phyloP scores from a whole-genome alignment of 1,140 invertebrate genomes.

The Sitobion miscanthi region DNA sequence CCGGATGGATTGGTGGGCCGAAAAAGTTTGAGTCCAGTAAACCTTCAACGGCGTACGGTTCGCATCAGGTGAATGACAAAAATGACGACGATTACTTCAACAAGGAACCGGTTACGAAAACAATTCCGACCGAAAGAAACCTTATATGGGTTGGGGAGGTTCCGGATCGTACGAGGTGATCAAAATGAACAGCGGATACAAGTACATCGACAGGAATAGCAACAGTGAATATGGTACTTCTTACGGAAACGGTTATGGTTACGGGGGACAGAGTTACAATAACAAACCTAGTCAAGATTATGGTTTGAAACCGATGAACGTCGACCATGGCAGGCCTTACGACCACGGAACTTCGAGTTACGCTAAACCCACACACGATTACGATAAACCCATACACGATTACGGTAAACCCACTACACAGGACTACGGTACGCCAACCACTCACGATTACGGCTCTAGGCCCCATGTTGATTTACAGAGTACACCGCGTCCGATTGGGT shows the following conservation, averaged over 20 bases:
- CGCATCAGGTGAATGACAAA: neutral
- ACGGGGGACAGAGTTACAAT: conserved; percentile 37
- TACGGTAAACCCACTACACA: neutral
- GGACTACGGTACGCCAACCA: neutral
- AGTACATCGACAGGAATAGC: conserved; percentile 37
- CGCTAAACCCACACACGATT: neutral
- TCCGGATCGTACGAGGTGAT: conserved; percentile 51
- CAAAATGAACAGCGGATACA: conserved; percentile 41
- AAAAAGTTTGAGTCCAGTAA: conserved; percentile 23
- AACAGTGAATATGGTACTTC: conserved; percentile 4
- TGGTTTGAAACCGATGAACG: neutral
- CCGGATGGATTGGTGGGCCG: conserved; percentile 54
- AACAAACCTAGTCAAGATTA: conserved; percentile 29
- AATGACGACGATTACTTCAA: conserved; percentile 46
- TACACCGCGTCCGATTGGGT: neutral
- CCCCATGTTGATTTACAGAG: neutral
- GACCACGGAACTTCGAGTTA: neutral
- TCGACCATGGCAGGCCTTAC: conserved; percentile 3
- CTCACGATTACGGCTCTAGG: neutral
- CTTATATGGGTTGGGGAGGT: conserved; percentile 48
- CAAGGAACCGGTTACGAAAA: conserved; percentile 38
- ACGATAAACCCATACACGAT: neutral
- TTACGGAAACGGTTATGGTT: conserved; percentile 20
- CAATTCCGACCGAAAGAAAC: conserved; percentile 19
- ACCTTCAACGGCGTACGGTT: neutral